Evolutionary conservation across 2,113 vertebrate species (phyloP).

Genomic region (Cyprinus carpio): DNA sequence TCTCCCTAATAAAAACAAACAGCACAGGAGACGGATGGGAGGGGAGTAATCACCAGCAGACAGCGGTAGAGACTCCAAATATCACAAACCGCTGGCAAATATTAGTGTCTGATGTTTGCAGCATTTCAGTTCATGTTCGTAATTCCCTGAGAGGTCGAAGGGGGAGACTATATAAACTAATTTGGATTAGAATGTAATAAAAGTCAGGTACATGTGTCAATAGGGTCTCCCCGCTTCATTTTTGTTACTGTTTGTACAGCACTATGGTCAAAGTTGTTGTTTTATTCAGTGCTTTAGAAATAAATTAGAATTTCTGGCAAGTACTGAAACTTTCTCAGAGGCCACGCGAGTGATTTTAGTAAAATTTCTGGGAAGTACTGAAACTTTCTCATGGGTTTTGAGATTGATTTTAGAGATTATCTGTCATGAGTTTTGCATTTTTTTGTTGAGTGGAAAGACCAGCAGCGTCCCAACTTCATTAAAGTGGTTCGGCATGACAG

Average conservation of each 20-base stretch:
- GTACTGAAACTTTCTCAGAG: background rate
- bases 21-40: background rate
- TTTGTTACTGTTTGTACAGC: too few relatives aligned
- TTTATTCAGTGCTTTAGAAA: too few relatives aligned
- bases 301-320: background rate
- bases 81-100: constrained; percentile 5
- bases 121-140: background rate
- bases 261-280: too few relatives aligned
- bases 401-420: too few relatives aligned
- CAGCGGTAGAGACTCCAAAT: constrained; percentile 24
- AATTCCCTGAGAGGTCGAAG: background rate
- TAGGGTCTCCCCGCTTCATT: background rate
- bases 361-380: too few relatives aligned
- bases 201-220: constrained; percentile 7
- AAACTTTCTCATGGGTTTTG: too few relatives aligned
- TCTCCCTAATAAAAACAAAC: constrained; percentile 42
- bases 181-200: constrained; percentile 51
- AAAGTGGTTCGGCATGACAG: constrained; percentile 89
- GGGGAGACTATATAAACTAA: background rate
- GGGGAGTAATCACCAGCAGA: constrained; percentile 19
- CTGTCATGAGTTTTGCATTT: too few relatives aligned
- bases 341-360: background rate
- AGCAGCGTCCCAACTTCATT: constrained; percentile 85
- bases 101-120: constrained; percentile 27
- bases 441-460: too few relatives aligned